These are phyloP conservation scores for Myripristis murdjan DNA, from an alignment of 2,797 vertebrate species.

Conservation along the genomic window DNA sequence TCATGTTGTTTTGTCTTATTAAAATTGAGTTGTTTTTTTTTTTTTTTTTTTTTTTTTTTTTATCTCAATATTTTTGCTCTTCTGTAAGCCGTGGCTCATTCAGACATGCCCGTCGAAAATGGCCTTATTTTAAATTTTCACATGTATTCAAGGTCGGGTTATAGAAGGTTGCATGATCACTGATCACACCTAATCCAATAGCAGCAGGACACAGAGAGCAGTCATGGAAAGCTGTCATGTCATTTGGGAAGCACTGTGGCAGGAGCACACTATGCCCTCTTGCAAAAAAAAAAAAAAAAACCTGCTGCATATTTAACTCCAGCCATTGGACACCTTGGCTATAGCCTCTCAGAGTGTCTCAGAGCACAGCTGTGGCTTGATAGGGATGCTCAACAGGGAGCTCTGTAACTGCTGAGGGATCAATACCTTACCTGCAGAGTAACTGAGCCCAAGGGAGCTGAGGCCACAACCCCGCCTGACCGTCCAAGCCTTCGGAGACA, in stretches of 20 bases:
- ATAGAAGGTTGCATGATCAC: slow-evolving; percentile 42
- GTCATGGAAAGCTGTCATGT: slow-evolving; percentile 59
- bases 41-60: neutral
- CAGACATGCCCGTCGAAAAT: neutral
- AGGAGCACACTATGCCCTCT: slow-evolving; percentile 45
- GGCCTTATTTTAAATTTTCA: slow-evolving; percentile 21
- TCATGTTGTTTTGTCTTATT: neutral
- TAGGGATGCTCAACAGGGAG: slow-evolving; percentile 69
- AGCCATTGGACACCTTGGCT: slow-evolving; percentile 60
- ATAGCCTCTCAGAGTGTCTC: slow-evolving; percentile 60
- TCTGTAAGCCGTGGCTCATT: neutral
- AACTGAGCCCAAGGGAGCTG: slow-evolving; percentile 56
- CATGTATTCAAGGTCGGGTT: slow-evolving; percentile 25
- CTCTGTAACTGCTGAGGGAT: slow-evolving; percentile 73
- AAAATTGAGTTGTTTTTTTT: neutral
- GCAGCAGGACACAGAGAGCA: slow-evolving; percentile 53
- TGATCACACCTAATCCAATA: slow-evolving; percentile 57
- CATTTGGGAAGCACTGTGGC: slow-evolving; percentile 47
- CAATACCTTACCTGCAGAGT: slow-evolving; percentile 77
- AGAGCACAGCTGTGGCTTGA: slow-evolving; percentile 63
- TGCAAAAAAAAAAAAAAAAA: no score
- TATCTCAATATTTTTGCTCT: neutral
- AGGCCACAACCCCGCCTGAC: slow-evolving; percentile 46
- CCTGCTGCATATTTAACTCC: slow-evolving; percentile 61
- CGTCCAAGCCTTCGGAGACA: slow-evolving; percentile 55